Evolutionary conservation across 2,113 vertebrate genomes (phyloP).

Genomic region (Pterocles gutturalis): DNA sequence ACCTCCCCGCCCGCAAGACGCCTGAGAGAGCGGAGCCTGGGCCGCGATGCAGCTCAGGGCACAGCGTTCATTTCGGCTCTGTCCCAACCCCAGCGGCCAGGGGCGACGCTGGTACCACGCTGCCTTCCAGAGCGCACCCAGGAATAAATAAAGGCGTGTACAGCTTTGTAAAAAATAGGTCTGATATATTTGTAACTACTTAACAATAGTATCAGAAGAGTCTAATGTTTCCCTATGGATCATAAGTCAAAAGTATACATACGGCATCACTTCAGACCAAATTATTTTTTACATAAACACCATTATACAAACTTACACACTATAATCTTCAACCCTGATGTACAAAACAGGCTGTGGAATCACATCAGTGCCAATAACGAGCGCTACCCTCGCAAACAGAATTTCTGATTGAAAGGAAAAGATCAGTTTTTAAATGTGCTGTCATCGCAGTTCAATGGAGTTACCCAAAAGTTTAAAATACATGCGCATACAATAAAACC

Average conservation of each 20-base stretch:
- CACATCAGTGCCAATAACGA: neutral
- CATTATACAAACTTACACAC: slow-evolving; percentile 7
- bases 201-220: neutral
- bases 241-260: neutral
- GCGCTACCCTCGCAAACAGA: neutral
- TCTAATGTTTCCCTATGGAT: neutral
- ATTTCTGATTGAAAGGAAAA: neutral
- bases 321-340: neutral
- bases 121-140: too few species aligned
- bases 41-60: too few species aligned
- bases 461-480: slow-evolving; percentile 51
- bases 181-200: neutral
- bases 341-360: neutral
- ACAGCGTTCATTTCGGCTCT: slow-evolving; percentile 34
- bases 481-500: slow-evolving; percentile 61
- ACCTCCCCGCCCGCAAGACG: neutral
- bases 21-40: too few species aligned
- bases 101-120: too few species aligned
- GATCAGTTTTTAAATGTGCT: neutral
- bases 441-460: neutral
- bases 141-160: slow-evolving; percentile 70
- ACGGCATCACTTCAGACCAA: neutral
- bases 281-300: neutral
- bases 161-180: slow-evolving; percentile 42
- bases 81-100: too few species aligned